Base-by-base conservation (phyloP, 2,888 invertebrate species). In the Lordiphosa fenestrarum region DNA sequence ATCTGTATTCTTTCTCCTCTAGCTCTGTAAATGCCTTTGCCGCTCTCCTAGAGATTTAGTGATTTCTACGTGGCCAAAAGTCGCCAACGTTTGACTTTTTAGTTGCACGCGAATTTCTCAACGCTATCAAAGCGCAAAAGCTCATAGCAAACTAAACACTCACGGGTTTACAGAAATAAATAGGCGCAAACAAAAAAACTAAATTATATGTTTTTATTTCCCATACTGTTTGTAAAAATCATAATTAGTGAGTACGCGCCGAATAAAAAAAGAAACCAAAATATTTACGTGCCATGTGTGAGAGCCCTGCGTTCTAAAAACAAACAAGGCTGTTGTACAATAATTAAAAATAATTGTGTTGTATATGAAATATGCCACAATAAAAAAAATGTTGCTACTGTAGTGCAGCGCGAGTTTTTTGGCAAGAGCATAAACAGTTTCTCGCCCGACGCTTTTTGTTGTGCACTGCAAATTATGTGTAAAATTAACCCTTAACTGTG, bases 1-100 rank as follows among this genome's bases (percentile, higher is more conserved):
- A 42, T 42, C 52, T 44, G 21, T 38, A 38, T 38, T 40, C 23
- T 37, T 40, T 39, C 40, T 51, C 25, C 33, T 25, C 49, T 52
- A 46, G 37, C 30, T 58, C 57, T 44, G 58, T 21, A 47, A 59
- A 47, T 53, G 51, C 65, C 59, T 64, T 13, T 36, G 40, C 49
- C 41, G 21, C 55, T 61, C 62, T 61, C 53, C 41, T 39, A 46
- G 53, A 69, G 53, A 57, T 46, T 44, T 33, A 48, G 36, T 42
- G 36, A 53, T 67, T 42, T 60, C 48, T 60, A 77, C 66, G 82
- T 78, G 78, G 77, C 78, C 69, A 82, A 82, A 77, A 77, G 77
- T 82, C 74, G 73, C 78, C 75, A 77, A 75, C 78, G 82, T 82
- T 81, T 75, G 75, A 73, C 72, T 82, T 74, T 66, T 77, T 81